Percentiles rank a stretch among this genome's conserved stretches.
phyloP scores from a whole-genome alignment of 2,888 invertebrate genomes.

The Temnothorax unifasciatus region DNA sequence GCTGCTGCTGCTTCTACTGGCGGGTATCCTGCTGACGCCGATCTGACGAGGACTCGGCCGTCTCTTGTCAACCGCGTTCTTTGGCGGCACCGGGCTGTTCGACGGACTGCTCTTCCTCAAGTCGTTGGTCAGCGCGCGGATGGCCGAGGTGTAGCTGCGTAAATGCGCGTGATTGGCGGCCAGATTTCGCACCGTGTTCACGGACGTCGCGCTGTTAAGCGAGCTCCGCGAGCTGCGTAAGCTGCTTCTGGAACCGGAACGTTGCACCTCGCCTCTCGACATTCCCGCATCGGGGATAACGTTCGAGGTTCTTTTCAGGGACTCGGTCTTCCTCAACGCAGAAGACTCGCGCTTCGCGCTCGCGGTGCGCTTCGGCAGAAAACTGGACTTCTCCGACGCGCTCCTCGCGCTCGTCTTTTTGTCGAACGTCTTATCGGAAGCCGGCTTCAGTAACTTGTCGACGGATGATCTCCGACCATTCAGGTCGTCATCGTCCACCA shows the following conservation, averaged over 20 bases:
- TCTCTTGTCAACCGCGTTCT: conserved; percentile 81
- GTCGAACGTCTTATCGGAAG: conserved; percentile 44
- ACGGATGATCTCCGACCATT: neutral
- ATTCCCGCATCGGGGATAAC: neutral
- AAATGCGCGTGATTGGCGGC: conserved; percentile 87
- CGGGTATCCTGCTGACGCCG: conserved; percentile 86
- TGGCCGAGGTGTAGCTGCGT: conserved; percentile 87
- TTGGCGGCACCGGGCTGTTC: conserved; percentile 65
- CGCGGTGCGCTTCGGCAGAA: conserved; percentile 81
- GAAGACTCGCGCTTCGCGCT: conserved; percentile 74
- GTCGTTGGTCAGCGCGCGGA: conserved; percentile 86
- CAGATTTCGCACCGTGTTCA: conserved; percentile 92
- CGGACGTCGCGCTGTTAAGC: conserved; percentile 92
- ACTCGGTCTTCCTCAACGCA: conserved; percentile 60
- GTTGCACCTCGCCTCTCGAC: conserved; percentile 89
- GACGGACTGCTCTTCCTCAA: conserved; percentile 80
- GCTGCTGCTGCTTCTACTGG: conserved; percentile 88
- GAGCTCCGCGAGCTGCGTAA: conserved; percentile 94
- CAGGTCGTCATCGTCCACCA: neutral
- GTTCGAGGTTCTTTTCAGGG: conserved; percentile 63
- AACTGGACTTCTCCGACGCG: conserved; percentile 78
- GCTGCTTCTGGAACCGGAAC: conserved; percentile 93
- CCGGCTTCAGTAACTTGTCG: conserved; percentile 23
- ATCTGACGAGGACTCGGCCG: conserved; percentile 74
- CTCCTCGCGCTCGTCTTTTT: conserved; percentile 58